These are phyloP conservation scores for Eueides isabella DNA, from an alignment of 1,140 invertebrate genomes.

Conservation along the genomic window DNA sequence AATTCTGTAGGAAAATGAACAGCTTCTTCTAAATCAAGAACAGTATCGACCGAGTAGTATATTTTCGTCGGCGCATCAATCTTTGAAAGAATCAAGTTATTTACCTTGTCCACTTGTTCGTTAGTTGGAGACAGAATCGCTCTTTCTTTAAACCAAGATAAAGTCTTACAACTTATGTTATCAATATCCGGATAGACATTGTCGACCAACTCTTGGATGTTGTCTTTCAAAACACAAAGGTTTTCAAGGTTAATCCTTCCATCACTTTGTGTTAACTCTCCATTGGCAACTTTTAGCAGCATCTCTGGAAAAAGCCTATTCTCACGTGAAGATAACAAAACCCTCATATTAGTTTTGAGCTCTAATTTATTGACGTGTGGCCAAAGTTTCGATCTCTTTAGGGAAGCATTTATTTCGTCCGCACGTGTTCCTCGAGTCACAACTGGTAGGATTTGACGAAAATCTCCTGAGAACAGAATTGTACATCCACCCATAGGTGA, in stretches of 20 bases:
- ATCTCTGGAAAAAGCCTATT: constrained; percentile 45
- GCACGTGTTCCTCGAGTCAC: constrained; percentile 61
- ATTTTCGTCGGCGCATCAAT: constrained; percentile 47
- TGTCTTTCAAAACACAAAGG: too few relatives aligned
- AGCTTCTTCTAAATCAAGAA: constrained; percentile 47
- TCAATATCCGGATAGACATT: too few relatives aligned
- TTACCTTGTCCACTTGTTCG: constrained; percentile 50
- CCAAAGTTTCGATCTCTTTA: constrained; percentile 54
- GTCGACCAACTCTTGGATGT: too few relatives aligned
- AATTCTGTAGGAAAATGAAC: too few relatives aligned
- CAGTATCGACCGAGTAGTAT: constrained; percentile 54
- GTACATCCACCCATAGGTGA: constrained; percentile 50
- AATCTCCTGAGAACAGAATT: constrained; percentile 67
- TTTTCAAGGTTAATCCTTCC: constrained; percentile 44
- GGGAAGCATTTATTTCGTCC: constrained; percentile 52
- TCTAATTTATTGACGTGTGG: constrained; percentile 50
- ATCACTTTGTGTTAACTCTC: constrained; percentile 46
- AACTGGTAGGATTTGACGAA: constrained; percentile 79
- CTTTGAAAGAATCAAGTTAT: constrained; percentile 51
- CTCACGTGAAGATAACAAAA: constrained; percentile 42
- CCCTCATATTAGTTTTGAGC: constrained; percentile 55
- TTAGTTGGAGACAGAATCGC: constrained; percentile 51
- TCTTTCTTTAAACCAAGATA: too few relatives aligned
- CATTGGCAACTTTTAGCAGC: constrained; percentile 49
- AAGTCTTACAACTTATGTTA: too few relatives aligned